phyloP scores from a whole-genome alignment of 1,140 invertebrate species.

The Scaptomyza hsui region DNA sequence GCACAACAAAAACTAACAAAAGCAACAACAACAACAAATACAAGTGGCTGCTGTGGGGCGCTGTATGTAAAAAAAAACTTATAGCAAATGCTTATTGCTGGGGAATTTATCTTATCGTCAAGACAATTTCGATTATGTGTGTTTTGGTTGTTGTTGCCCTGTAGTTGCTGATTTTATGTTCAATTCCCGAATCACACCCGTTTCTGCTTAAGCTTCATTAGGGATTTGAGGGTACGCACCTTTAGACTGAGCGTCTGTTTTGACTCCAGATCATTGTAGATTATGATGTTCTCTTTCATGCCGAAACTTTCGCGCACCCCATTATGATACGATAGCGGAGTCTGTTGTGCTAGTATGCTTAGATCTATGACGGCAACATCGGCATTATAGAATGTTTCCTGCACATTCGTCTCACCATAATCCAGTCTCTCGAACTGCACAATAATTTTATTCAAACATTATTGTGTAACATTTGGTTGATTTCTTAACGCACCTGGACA shows the following conservation, averaged over 20 bases:
- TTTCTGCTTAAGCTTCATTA: neutral
- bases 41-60: slow-evolving; percentile 40
- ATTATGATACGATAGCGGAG: slow-evolving; percentile 97
- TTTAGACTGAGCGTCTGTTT: slow-evolving; percentile 94
- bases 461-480: slow-evolving; percentile 53
- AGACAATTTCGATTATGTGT: slow-evolving; percentile 52
- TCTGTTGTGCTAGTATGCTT: slow-evolving; percentile 94
- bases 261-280: slow-evolving; percentile 95
- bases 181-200: slow-evolving; percentile 37
- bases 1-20: slow-evolving; percentile 50
- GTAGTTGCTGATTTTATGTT: slow-evolving; percentile 22
- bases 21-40: slow-evolving; percentile 39
- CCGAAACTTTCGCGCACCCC: slow-evolving; percentile 99
- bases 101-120: slow-evolving; percentile 71
- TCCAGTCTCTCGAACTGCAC: slow-evolving; percentile 93
- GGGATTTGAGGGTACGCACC: slow-evolving; percentile 85
- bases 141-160: slow-evolving; percentile 10
- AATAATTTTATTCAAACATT: slow-evolving; percentile 14
- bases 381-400: slow-evolving; percentile 97
- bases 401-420: slow-evolving; percentile 93
- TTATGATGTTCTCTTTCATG: slow-evolving; percentile 98
- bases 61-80: slow-evolving; percentile 37
- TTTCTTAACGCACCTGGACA: slow-evolving; percentile 88
- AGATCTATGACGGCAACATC: slow-evolving; percentile 99
- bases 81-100: slow-evolving; percentile 36